These are phyloP conservation scores for Microctonus hyperodae DNA, from an alignment of 2,888 invertebrate genomes.

Conservation along the genomic window DNA sequence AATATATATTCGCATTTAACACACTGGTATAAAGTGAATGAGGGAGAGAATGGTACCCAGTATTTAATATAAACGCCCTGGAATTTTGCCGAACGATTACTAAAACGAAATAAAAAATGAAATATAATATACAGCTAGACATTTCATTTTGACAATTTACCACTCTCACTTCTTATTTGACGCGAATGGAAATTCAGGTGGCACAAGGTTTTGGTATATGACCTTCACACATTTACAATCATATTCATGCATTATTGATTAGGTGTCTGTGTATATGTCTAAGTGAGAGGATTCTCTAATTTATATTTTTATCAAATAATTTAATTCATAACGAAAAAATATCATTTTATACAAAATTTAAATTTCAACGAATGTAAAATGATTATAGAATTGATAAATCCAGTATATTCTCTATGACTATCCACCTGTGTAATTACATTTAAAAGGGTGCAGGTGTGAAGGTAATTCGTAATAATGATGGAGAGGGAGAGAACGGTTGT, in stretches of 20 bases:
- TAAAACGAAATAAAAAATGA: background rate
- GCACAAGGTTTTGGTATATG: background rate
- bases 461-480: constrained; percentile 7
- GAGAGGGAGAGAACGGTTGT: constrained; percentile 1
- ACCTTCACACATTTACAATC: constrained; percentile 1
- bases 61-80: background rate
- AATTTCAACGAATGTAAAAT: background rate
- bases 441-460: constrained; percentile 23
- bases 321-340: background rate
- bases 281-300: no score
- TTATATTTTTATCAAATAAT: background rate
- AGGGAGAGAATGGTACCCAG: constrained; percentile 7
- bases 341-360: background rate
- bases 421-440: background rate
- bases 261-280: background rate
- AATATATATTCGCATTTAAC: background rate
- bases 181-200: background rate
- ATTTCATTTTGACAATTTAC: constrained; percentile 10
- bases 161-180: background rate
- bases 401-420: background rate
- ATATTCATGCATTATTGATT: constrained; percentile 4
- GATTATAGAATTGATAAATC: background rate
- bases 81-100: background rate
- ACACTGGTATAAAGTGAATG: no score
- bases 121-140: background rate